Evolutionary conservation across 2,113 vertebrate species (phyloP).

Genomic region (Mus pahari): DNA sequence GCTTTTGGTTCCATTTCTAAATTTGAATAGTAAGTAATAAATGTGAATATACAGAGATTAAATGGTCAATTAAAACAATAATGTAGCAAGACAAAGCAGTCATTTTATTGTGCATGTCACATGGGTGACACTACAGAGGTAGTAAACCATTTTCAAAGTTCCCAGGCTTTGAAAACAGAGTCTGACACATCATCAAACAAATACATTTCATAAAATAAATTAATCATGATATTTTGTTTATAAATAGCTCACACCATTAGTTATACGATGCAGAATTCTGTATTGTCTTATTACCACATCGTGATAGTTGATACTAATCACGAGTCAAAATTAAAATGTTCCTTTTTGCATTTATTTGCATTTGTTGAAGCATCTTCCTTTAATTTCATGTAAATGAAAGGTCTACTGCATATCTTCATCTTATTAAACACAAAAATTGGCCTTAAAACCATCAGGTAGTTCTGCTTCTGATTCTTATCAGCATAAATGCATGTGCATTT

Average conservation of each 20-base stretch:
- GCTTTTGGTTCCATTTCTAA: slow-evolving; percentile 55
- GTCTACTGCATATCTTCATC: slow-evolving; percentile 83
- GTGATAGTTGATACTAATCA: slow-evolving; percentile 86
- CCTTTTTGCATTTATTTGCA: slow-evolving; percentile 88
- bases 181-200: slow-evolving; percentile 83
- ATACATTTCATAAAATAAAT: slow-evolving; percentile 74
- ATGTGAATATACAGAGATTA: slow-evolving; percentile 63
- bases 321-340: slow-evolving; percentile 87
- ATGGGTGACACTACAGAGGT: slow-evolving; percentile 41
- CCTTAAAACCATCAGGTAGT: slow-evolving; percentile 67
- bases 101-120: slow-evolving; percentile 57
- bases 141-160: slow-evolving; percentile 75
- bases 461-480: slow-evolving; percentile 62
- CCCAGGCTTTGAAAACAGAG: slow-evolving; percentile 76
- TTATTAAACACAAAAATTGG: slow-evolving; percentile 83
- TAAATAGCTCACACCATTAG: slow-evolving; percentile 84
- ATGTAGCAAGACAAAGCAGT: slow-evolving; percentile 72
- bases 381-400: slow-evolving; percentile 89
- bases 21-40: slow-evolving; percentile 69
- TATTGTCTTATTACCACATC: slow-evolving; percentile 85
- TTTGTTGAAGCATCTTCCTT: slow-evolving; percentile 85
- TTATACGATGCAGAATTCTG: slow-evolving; percentile 82
- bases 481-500: slow-evolving; percentile 66
- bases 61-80: slow-evolving; percentile 72
- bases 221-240: slow-evolving; percentile 77